phyloP scores from a whole-genome alignment of 1,140 invertebrate genomes.

The Zaprionus davidi region DNA sequence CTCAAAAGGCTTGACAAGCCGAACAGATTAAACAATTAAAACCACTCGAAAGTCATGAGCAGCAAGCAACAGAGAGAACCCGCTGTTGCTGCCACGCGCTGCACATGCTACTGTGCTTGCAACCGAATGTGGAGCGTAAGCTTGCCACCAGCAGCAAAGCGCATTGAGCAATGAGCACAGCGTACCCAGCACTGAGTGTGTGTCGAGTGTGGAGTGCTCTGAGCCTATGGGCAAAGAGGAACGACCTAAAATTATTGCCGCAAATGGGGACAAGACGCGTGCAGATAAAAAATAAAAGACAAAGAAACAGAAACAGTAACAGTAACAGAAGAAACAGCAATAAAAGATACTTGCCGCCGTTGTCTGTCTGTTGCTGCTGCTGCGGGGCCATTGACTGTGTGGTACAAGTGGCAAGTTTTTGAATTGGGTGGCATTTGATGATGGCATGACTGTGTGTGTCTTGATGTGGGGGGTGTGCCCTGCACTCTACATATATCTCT shows the following conservation, averaged over 20 bases:
- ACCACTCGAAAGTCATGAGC: constrained; percentile 35
- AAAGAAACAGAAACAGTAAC: background rate
- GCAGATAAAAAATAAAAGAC: constrained; percentile 22
- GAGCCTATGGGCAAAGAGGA: constrained; percentile 60
- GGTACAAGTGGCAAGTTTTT: constrained; percentile 26
- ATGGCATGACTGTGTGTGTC: background rate
- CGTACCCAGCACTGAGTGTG: constrained; percentile 30
- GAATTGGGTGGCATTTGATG: constrained; percentile 31
- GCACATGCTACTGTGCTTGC: constrained; percentile 3
- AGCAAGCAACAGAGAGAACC: constrained; percentile 5
- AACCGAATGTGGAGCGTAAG: constrained; percentile 35
- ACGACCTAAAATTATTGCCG: constrained; percentile 71
- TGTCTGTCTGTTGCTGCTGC: background rate
- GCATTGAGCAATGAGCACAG: constrained; percentile 40
- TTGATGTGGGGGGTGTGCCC: constrained; percentile 33
- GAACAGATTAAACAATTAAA: constrained; percentile 51
- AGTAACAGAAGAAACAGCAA: background rate
- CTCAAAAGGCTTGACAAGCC: constrained; percentile 33
- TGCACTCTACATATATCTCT: constrained; percentile 23
- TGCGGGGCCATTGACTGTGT: constrained; percentile 41
- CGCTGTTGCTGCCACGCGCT: background rate
- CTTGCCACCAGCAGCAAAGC: constrained; percentile 26
- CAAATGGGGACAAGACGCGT: constrained; percentile 60
- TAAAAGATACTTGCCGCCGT: background rate
- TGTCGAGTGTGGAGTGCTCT: constrained; percentile 28